phyloP scores from a whole-genome alignment of 2,888 invertebrate genomes.

The Philereme transversata region DNA sequence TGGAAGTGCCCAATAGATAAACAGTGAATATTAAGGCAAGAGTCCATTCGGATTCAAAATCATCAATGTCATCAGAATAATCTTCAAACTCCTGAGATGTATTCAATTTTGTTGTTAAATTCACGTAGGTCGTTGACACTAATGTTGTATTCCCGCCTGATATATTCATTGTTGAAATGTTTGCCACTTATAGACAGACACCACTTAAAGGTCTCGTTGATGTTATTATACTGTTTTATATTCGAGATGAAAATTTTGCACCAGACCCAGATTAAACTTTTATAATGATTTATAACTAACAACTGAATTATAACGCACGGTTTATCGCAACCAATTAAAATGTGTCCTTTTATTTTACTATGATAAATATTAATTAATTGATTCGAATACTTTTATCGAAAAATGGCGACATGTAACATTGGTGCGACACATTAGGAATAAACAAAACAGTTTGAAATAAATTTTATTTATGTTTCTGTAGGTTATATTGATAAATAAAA shows the following conservation, averaged over 20 bases:
- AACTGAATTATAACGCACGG: not conserved
- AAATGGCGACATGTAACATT: too few species aligned
- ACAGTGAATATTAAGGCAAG: not conserved
- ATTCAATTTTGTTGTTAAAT: slow-evolving; percentile 3
- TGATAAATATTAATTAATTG: too few species aligned
- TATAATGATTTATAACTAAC: not conserved
- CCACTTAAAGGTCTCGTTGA: too few species aligned
- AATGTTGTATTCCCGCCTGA: slow-evolving; percentile 1
- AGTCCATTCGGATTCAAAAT: not conserved
- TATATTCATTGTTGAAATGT: not conserved
- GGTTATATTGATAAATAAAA: too few species aligned
- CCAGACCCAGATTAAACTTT: not conserved
- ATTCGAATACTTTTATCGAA: too few species aligned
- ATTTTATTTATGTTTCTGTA: too few species aligned
- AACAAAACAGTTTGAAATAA: too few species aligned
- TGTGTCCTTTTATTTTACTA: too few species aligned
- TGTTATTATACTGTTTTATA: too few species aligned
- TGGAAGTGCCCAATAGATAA: not conserved
- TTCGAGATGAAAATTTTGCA: not conserved
- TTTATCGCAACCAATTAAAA: too few species aligned
- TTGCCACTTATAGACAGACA: too few species aligned
- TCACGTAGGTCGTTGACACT: not conserved
- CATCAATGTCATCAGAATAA: not conserved
- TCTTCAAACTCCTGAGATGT: slow-evolving; percentile 1
- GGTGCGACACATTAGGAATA: too few species aligned